Conservation (phyloP, 2,797 vertebrate species). For the Nothura maculosa region DNA sequence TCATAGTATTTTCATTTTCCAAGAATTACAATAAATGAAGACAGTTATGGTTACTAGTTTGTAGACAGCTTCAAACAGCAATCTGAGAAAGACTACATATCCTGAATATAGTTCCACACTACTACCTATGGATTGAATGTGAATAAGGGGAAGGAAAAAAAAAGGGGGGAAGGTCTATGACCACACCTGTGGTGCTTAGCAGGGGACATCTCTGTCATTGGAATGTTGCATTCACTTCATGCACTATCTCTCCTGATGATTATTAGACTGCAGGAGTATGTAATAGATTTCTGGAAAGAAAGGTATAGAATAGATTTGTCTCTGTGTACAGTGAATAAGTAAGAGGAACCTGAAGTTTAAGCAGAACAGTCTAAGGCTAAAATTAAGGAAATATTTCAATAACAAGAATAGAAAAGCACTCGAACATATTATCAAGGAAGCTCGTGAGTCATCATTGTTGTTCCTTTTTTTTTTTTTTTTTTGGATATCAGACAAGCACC, state of each 20-base stretch:
- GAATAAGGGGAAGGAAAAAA: not conserved
- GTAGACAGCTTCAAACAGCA: conserved; percentile 29
- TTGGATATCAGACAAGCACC: not conserved
- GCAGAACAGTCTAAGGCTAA: not conserved
- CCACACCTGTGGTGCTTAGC: not conserved
- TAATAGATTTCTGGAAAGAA: not conserved
- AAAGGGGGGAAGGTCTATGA: not conserved
- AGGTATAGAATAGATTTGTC: not conserved
- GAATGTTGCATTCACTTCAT: not conserved
- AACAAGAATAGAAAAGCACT: not conserved
- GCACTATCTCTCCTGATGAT: not conserved
- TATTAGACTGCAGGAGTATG: not conserved
- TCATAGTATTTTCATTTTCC: no score
- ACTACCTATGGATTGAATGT: conserved; percentile 20
- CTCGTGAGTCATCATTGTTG: not conserved
- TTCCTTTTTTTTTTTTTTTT: not conserved
- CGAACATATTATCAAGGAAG: not conserved
- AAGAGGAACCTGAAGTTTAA: not conserved
- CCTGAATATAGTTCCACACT: conserved; percentile 31
- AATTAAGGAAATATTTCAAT: not conserved
- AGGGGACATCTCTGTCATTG: not conserved
- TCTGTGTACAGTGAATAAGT: not conserved
- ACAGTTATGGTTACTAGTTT: not conserved
- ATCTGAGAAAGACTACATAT: conserved; percentile 32
- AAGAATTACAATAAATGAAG: not conserved